phyloP scores from a whole-genome alignment of 2,113 vertebrate genomes.

The Passer montanus region DNA sequence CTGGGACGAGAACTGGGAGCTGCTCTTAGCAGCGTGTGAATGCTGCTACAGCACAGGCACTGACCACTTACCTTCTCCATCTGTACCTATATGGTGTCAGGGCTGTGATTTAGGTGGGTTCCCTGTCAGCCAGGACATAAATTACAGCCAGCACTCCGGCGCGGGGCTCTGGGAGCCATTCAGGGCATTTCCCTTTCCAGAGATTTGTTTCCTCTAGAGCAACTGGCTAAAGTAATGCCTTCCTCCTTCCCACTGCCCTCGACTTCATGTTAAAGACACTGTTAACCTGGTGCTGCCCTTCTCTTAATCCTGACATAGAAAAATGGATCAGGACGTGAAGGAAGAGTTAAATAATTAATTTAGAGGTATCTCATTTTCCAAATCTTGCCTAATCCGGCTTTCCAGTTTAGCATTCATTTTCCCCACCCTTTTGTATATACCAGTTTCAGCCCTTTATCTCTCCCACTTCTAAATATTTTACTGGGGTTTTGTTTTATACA shows the following conservation, averaged over 20 bases:
- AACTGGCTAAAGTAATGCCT: constrained; percentile 28
- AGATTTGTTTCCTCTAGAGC: constrained; percentile 41
- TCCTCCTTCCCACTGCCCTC: constrained; percentile 36
- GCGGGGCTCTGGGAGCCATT: background rate
- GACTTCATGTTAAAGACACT: background rate
- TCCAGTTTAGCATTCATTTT: constrained; percentile 19
- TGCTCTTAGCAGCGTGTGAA: background rate
- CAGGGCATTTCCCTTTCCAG: constrained; percentile 53
- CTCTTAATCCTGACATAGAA: background rate
- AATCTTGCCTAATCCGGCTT: background rate
- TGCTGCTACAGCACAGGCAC: background rate
- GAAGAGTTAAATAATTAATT: constrained; percentile 54
- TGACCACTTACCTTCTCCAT: background rate
- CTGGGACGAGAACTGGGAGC: background rate
- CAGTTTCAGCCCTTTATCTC: constrained; percentile 53
- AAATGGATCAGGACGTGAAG: background rate
- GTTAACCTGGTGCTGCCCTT: constrained; percentile 29
- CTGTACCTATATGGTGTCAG: constrained; percentile 5
- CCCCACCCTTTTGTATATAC: constrained; percentile 15
- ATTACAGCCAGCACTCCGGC: constrained; percentile 6
- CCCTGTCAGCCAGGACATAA: background rate
- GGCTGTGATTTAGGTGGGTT: constrained; percentile 36
- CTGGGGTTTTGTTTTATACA: constrained; percentile 55
- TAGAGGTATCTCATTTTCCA: constrained; percentile 36
- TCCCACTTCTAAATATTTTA: constrained; percentile 52